phyloP scores from a whole-genome alignment of 2,113 vertebrate genomes.

The Tympanuchus pallidicinctus region DNA sequence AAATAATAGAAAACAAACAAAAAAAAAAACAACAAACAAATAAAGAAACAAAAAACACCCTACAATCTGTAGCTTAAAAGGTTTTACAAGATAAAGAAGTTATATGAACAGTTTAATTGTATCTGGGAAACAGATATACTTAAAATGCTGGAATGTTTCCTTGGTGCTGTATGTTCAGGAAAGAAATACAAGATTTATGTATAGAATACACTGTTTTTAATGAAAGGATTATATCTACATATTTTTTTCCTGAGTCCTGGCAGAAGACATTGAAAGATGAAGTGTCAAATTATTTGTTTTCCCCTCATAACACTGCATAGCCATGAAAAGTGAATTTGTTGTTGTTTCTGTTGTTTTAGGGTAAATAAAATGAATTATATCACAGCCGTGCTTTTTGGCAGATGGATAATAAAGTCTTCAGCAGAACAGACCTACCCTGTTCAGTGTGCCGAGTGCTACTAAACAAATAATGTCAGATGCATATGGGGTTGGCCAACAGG shows the following conservation, averaged over 20 bases:
- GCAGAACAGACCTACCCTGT: slow-evolving; percentile 68
- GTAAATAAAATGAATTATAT: slow-evolving; percentile 76
- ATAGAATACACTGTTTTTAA: background rate
- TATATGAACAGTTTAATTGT: slow-evolving; percentile 24
- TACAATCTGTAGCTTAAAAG: background rate
- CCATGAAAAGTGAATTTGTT: slow-evolving; percentile 43
- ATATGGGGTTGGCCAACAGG: background rate
- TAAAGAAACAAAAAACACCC: background rate
- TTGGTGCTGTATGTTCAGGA: background rate
- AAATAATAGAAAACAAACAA: background rate
- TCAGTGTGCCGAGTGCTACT: slow-evolving; percentile 65
- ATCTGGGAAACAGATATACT: slow-evolving; percentile 16
- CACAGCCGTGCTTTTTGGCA: slow-evolving; percentile 37
- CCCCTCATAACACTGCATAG: background rate
- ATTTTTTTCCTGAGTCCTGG: background rate
- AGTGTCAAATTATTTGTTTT: background rate
- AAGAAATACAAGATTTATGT: background rate
- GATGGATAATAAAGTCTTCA: slow-evolving; percentile 76
- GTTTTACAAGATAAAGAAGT: background rate
- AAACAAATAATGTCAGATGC: slow-evolving; percentile 62
- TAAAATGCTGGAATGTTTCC: background rate
- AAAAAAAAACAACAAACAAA: background rate
- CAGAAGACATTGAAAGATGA: slow-evolving; percentile 2
- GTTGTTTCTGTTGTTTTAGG: slow-evolving; percentile 59
- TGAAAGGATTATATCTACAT: background rate